A percentile compares a stretch with the other conserved stretches of the same genome.
Evolutionary conservation across 1,140 invertebrate genomes (phyloP).

Genomic region (Micrasema longulum): DNA sequence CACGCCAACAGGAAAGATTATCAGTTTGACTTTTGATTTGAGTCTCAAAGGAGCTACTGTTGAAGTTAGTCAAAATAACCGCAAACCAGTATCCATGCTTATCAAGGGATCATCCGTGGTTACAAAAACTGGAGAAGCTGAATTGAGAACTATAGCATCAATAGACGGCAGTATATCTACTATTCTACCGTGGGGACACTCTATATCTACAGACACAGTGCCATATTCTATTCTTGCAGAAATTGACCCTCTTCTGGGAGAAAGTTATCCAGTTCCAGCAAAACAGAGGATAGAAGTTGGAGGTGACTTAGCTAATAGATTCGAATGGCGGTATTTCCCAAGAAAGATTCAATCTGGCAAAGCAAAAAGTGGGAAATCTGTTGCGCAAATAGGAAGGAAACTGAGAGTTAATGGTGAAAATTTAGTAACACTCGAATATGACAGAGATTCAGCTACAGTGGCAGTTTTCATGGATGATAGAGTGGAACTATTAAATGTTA

Average conservation of each 20-base stretch:
- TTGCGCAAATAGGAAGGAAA: conserved; percentile 86
- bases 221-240: conserved; percentile 87
- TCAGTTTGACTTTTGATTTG: conserved; percentile 86
- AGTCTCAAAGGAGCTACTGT: conserved; percentile 90
- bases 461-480: conserved; percentile 91
- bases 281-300: conserved; percentile 90
- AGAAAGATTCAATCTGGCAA: conserved; percentile 75
- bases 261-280: conserved; percentile 90
- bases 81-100: conserved; percentile 84
- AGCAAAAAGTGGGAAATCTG: conserved; percentile 73
- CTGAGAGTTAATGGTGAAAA: conserved; percentile 92
- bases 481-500: conserved; percentile 89
- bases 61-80: conserved; percentile 84
- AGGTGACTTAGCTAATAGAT: conserved; percentile 90
- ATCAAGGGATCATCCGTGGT: conserved; percentile 89
- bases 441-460: conserved; percentile 88
- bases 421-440: conserved; percentile 91
- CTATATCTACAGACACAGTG: conserved; percentile 86
- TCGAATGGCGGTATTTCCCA: conserved; percentile 95
- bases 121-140: conserved; percentile 82
- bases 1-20: conserved; percentile 91
- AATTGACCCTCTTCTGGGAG: conserved; percentile 84
- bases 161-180: conserved; percentile 84
- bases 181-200: conserved; percentile 85
- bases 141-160: conserved; percentile 82